These are phyloP conservation scores for Rhamphomyia laevipes DNA, from an alignment of 2,888 invertebrate species.

Conservation along the genomic window DNA sequence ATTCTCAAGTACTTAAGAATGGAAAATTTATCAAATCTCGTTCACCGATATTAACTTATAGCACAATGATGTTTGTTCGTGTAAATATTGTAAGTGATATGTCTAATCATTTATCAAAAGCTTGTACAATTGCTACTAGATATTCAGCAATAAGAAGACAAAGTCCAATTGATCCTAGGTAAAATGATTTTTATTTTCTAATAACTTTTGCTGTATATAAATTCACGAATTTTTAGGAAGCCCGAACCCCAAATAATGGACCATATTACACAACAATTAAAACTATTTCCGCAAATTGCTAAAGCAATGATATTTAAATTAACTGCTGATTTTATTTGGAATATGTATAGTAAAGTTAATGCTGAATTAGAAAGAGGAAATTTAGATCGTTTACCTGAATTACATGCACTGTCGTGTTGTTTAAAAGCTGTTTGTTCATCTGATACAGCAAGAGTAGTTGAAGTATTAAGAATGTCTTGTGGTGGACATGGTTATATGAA, in stretches of 20 bases:
- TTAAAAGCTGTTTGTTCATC: constrained; percentile 78
- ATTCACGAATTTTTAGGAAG: constrained; percentile 50
- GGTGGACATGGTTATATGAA: constrained; percentile 95
- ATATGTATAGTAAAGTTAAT: constrained; percentile 72
- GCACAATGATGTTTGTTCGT: constrained; percentile 83
- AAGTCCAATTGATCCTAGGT: constrained; percentile 73
- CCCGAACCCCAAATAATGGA: constrained; percentile 86
- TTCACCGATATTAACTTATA: constrained; percentile 75
- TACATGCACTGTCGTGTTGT: constrained; percentile 82
- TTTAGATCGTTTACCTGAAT: constrained; percentile 69
- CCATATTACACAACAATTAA: constrained; percentile 89
- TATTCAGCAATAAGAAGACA: constrained; percentile 86
- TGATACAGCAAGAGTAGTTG: constrained; percentile 64
- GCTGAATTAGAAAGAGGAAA: constrained; percentile 72
- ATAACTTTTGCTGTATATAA: too few species aligned
- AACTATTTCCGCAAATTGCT: constrained; percentile 75
- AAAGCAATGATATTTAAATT: constrained; percentile 67
- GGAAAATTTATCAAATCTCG: constrained; percentile 80
- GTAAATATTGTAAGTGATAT: constrained; percentile 73
- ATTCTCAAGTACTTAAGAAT: constrained; percentile 84
- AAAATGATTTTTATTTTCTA: constrained; percentile 36
- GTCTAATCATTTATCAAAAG: constrained; percentile 65
- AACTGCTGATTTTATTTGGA: constrained; percentile 67
- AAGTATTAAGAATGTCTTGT: constrained; percentile 76
- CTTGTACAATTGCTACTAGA: constrained; percentile 77